phyloP scores from a whole-genome alignment of 2,797 vertebrate genomes.

The Premnoplex brunnescens region DNA sequence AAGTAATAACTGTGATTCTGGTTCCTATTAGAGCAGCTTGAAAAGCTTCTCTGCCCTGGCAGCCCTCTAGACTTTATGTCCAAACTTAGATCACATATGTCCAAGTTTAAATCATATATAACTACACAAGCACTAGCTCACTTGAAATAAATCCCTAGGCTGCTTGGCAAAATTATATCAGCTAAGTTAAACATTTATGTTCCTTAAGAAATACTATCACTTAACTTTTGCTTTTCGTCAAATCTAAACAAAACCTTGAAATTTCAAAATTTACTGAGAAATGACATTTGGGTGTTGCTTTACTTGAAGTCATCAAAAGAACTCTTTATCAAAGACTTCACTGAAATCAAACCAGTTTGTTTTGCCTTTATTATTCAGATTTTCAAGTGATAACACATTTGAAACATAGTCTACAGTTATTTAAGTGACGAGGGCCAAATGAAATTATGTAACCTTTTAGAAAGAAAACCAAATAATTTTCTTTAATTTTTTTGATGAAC shows the following conservation, averaged over 20 bases:
- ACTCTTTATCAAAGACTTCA: neutral
- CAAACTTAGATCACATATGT: neutral
- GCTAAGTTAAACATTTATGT: neutral
- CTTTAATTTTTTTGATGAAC: neutral
- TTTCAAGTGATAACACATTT: constrained; percentile 25
- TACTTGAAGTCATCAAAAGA: neutral
- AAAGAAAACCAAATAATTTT: constrained; percentile 37
- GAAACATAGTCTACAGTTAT: neutral
- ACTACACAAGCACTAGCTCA: neutral
- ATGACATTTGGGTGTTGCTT: neutral
- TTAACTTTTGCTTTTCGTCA: neutral
- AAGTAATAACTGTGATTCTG: neutral
- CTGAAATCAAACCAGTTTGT: neutral
- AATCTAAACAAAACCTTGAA: neutral
- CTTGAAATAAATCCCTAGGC: neutral
- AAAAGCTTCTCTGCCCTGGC: neutral
- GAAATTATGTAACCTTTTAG: constrained; percentile 41
- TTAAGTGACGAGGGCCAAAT: neutral
- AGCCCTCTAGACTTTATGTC: neutral
- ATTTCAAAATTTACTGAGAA: constrained; percentile 7
- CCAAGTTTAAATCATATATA: neutral
- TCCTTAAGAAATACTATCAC: neutral
- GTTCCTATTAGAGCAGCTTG: neutral
- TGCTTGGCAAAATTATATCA: neutral
- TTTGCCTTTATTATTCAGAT: neutral